Conservation (phyloP, 1,140 invertebrate genomes). For the Neodiprion fabricii region DNA sequence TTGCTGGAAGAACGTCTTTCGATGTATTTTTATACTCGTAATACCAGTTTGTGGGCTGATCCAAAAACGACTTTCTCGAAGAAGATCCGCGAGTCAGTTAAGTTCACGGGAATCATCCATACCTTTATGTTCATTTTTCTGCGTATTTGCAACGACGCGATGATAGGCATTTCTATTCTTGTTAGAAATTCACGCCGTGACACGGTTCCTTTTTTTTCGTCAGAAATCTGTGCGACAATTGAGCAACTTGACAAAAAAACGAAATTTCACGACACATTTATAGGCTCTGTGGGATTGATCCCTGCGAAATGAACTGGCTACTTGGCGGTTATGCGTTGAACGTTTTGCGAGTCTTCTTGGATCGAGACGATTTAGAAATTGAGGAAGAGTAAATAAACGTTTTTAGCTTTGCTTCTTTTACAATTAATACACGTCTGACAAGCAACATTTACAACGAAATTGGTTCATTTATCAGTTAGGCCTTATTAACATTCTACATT, state of each 20-base stretch:
- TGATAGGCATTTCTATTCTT: background rate
- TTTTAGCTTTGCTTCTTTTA: conserved; percentile 26
- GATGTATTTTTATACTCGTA: conserved; percentile 14
- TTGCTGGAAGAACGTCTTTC: conserved; percentile 8
- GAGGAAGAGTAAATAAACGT: conserved; percentile 36
- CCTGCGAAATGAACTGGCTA: too few relatives aligned
- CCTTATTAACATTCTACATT: conserved; percentile 49
- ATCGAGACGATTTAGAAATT: conserved; percentile 38
- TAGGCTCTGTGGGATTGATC: too few relatives aligned
- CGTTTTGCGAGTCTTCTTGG: too few relatives aligned
- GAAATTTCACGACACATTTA: too few relatives aligned
- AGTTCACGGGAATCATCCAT: too few relatives aligned
- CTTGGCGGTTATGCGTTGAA: too few relatives aligned
- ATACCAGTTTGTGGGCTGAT: conserved; percentile 27
- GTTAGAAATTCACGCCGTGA: background rate
- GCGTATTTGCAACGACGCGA: background rate
- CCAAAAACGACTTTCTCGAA: conserved; percentile 29
- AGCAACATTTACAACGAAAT: conserved; percentile 45
- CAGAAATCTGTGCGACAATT: background rate
- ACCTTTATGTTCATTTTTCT: background rate
- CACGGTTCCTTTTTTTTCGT: background rate
- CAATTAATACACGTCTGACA: conserved; percentile 42
- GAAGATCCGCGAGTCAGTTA: background rate
- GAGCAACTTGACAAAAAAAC: background rate
- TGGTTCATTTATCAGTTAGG: conserved; percentile 46